Conservation (phyloP, 2,797 vertebrate species). For the Darevskia mixta region DNA sequence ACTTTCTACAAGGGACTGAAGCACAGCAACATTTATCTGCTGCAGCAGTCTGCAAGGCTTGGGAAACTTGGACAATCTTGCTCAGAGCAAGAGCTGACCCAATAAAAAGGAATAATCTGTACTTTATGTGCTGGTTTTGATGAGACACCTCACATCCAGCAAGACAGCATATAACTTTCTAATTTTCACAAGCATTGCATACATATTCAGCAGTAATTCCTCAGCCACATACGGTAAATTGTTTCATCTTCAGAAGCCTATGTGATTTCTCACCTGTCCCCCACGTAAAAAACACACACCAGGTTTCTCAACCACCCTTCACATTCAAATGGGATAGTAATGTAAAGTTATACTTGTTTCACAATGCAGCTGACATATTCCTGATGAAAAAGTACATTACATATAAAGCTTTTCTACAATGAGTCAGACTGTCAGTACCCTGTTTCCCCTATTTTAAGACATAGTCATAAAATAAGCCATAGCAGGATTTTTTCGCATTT, state of each 20-base stretch:
- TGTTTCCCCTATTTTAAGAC: no score
- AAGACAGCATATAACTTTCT: background rate
- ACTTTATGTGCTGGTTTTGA: background rate
- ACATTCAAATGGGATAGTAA: background rate
- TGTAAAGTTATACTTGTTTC: background rate
- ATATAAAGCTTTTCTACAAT: no score
- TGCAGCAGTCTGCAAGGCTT: background rate
- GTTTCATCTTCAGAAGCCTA: background rate
- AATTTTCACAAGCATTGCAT: background rate
- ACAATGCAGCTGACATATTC: background rate
- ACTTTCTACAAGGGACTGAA: background rate
- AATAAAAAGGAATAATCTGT: background rate
- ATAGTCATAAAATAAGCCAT: no score
- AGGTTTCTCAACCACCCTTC: background rate
- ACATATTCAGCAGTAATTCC: constrained; percentile 8
- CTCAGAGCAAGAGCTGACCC: background rate
- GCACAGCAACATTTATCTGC: background rate
- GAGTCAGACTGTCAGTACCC: background rate
- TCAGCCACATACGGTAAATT: background rate
- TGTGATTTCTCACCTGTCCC: background rate
- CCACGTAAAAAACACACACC: background rate
- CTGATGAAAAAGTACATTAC: background rate
- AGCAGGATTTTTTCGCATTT: no score
- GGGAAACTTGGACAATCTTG: background rate
- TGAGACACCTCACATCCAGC: background rate